Conservation (phyloP, 2,888 invertebrate species). For the Thelaira solivaga region DNA sequence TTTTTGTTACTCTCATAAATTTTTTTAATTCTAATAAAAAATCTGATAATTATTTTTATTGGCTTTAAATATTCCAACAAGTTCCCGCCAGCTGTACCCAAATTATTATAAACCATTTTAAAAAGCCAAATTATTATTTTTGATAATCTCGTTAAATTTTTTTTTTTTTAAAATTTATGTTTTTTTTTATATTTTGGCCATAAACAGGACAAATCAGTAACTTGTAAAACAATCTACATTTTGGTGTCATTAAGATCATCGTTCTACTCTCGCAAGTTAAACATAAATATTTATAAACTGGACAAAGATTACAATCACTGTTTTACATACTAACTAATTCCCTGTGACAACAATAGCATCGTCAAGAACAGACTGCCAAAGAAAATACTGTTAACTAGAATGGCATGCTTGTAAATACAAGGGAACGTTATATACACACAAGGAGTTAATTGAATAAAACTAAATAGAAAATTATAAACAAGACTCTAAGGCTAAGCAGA, state of each 20-base stretch:
- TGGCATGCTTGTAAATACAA: too few relatives aligned
- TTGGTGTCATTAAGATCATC: slow-evolving; percentile 52
- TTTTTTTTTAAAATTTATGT: background rate
- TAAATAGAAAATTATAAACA: background rate
- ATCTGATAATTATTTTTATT: too few relatives aligned
- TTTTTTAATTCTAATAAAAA: too few relatives aligned
- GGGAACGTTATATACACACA: background rate
- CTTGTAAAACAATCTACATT: slow-evolving; percentile 48
- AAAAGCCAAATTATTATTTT: slow-evolving; percentile 1
- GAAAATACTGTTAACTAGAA: slow-evolving; percentile 52
- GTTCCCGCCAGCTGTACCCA: too few relatives aligned
- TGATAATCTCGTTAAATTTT: background rate
- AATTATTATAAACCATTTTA: background rate
- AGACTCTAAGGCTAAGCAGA: too few relatives aligned
- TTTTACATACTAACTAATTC: slow-evolving; percentile 62
- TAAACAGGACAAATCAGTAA: slow-evolving; percentile 32
- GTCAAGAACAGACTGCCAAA: background rate
- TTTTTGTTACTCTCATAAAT: too few relatives aligned
- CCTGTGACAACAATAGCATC: slow-evolving; percentile 23
- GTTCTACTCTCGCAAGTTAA: slow-evolving; percentile 32
- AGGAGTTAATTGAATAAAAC: background rate
- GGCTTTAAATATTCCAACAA: too few relatives aligned
- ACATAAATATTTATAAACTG: slow-evolving; percentile 61
- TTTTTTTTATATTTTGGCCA: background rate
- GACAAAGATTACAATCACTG: slow-evolving; percentile 59